Percentiles rank a stretch among this genome's conserved stretches.
phyloP scores from a whole-genome alignment of 2,888 invertebrate genomes.

The Ophonus ardosiacus region DNA sequence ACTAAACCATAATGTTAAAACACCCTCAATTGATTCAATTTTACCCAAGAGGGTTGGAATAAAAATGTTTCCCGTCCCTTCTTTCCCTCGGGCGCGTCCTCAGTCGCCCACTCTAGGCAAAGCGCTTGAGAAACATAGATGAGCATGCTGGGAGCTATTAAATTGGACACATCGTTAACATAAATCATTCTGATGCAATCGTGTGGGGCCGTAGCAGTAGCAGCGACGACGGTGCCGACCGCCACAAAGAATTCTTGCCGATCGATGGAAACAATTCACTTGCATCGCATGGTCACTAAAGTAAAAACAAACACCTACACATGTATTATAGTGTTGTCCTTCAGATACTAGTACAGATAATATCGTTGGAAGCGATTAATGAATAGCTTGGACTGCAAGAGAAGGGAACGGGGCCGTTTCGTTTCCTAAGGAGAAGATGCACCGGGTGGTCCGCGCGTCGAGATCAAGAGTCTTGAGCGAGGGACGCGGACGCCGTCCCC shows the following conservation, averaged over 20 bases:
- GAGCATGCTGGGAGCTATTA: constrained; percentile 75
- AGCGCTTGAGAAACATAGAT: constrained; percentile 74
- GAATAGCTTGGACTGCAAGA: too few species aligned
- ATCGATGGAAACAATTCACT: constrained; percentile 31
- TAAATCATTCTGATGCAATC: constrained; percentile 75
- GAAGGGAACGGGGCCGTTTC: too few species aligned
- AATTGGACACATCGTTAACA: constrained; percentile 74
- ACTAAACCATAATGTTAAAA: constrained; percentile 72
- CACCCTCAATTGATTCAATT: constrained; percentile 74
- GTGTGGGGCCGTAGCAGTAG: constrained; percentile 65
- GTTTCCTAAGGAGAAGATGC: not conserved
- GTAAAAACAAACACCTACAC: constrained; percentile 13
- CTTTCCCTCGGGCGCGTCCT: constrained; percentile 66
- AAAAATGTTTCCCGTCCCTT: constrained; percentile 71
- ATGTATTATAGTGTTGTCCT: not conserved
- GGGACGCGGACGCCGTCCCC: constrained; percentile 30
- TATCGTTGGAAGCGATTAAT: not conserved
- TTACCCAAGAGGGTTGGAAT: constrained; percentile 73
- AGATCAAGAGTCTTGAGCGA: constrained; percentile 65
- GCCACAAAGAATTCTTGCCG: constrained; percentile 61
- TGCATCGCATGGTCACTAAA: not conserved
- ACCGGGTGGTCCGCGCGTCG: constrained; percentile 68
- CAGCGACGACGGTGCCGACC: constrained; percentile 49
- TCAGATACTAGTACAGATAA: not conserved
- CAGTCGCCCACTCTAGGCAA: constrained; percentile 70